Evolutionary conservation across 2,888 invertebrate species (phyloP), one percentile per base, ranked within the genome.

Genomic region (Pachycephus smyrnensis): DNA sequence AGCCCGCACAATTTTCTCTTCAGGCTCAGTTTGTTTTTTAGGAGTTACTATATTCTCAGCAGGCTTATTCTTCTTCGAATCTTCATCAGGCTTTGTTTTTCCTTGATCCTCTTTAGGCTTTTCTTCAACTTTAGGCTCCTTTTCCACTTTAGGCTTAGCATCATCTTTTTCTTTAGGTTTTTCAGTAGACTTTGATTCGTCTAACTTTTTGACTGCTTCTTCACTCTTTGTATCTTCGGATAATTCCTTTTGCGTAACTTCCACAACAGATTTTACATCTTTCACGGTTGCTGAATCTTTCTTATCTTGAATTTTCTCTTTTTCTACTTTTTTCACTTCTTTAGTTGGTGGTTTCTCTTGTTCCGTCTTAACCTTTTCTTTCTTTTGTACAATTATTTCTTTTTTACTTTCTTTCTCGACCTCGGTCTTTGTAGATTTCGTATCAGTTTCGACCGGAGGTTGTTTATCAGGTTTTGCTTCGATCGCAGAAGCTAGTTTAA

Each of bases 101-200:
- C 37, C 78, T 78, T 35, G 71, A 31, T 73, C 69, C 9, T 76
- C 71, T 74, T 76, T 74, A 33, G n/a, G 36, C 35, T 73, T 76
- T 31, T 40, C 68, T 68, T 73, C 75, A 68, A 68, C 71, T 69
- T 80, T 55, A 68, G 55, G 77, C 75, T 79, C 15, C 32, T 68
- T 37, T 33, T 75, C 31, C 23, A 32, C 30, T 32, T 71, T 31
- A 31, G 71, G 32, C 32, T 71, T 75, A 32, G 68, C 12, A 30
- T 77, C 37, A 71, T 77, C 76, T 73, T 76, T 78, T 69, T 75
- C 71, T 55, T 36, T 73, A 30, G 73, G 30, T 73, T 78, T 40
- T 33, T 76, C 35, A 15, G 68, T 32, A 75, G 37, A n/a, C 73
- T 82, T 75, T 36, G 69, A 36, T 76, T 79, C 73, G 73, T 83